These are phyloP conservation scores for Coelinius sp. DNA, from an alignment of 2,888 invertebrate species.

Conservation along the genomic window DNA sequence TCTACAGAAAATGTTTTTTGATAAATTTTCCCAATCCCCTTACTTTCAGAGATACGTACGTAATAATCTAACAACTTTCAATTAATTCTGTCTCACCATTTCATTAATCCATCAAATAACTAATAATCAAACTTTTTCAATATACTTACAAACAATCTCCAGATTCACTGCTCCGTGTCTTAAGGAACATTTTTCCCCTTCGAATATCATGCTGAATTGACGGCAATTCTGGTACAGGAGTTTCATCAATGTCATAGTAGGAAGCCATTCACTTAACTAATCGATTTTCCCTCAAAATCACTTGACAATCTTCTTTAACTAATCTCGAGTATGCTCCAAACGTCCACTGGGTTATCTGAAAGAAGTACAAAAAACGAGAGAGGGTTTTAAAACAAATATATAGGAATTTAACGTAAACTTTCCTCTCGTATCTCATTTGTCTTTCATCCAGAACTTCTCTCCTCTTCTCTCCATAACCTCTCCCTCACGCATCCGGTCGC, in stretches of 20 bases:
- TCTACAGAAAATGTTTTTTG: too few relatives aligned
- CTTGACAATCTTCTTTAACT: slow-evolving; percentile 28
- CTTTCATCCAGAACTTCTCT: slow-evolving; percentile 5
- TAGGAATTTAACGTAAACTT: slow-evolving; percentile 1
- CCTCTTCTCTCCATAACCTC: slow-evolving; percentile 13
- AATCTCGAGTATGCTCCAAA: too few relatives aligned
- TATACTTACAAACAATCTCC: slow-evolving; percentile 76
- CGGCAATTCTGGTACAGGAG: slow-evolving; percentile 54
- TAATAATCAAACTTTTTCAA: slow-evolving; percentile 20
- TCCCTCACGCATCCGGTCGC: slow-evolving; percentile 27
- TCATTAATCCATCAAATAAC: background rate
- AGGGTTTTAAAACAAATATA: too few relatives aligned
- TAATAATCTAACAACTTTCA: too few relatives aligned
- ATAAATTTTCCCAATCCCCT: too few relatives aligned
- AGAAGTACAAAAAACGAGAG: background rate
- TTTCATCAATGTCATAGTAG: slow-evolving; percentile 55
- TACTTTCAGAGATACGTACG: too few relatives aligned
- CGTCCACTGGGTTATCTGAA: background rate
- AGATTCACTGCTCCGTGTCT: slow-evolving; percentile 75
- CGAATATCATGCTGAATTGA: slow-evolving; percentile 74
- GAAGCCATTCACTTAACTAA: slow-evolving; percentile 54
- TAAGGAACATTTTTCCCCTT: slow-evolving; percentile 76
- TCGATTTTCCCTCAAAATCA: slow-evolving; percentile 32
- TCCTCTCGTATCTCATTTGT: slow-evolving; percentile 47
- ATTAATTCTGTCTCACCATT: too few relatives aligned